Conservation (phyloP, 2,113 vertebrate species). For the Salvator merianae region DNA sequence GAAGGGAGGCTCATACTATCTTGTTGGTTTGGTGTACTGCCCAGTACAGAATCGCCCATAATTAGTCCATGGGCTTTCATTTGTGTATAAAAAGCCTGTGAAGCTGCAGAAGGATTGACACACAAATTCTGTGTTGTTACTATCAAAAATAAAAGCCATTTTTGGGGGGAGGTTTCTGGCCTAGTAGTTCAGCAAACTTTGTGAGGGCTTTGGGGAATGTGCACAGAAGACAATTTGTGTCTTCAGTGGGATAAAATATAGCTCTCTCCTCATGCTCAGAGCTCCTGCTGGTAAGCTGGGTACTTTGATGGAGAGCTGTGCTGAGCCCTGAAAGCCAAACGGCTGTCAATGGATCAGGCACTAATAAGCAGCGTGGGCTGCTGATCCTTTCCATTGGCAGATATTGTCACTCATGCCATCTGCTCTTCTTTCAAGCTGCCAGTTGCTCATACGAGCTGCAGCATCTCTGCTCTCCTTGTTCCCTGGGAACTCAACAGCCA, state of each 20-base stretch:
- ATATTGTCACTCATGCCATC: constrained; percentile 16
- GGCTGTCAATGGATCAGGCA: constrained; percentile 13
- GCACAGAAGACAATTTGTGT: not conserved
- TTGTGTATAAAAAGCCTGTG: not conserved
- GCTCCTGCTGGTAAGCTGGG: constrained; percentile 4
- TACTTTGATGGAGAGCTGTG: constrained; percentile 8
- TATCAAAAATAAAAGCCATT: not conserved
- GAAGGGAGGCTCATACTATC: too few relatives aligned
- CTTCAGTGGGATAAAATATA: not conserved
- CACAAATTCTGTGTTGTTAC: not conserved
- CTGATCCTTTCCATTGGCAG: constrained; percentile 26
- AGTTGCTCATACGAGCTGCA: not conserved
- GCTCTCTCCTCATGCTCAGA: not conserved
- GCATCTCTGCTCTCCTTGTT: not conserved
- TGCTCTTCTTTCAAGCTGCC: constrained; percentile 16
- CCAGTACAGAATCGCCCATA: too few relatives aligned
- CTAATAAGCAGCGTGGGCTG: constrained; percentile 19
- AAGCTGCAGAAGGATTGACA: not conserved
- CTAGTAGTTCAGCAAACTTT: not conserved
- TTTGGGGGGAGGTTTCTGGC: not conserved
- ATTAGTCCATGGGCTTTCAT: too few relatives aligned
- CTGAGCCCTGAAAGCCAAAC: not conserved
- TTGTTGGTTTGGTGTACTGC: too few relatives aligned
- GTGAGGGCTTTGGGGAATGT: not conserved
- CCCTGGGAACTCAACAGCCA: not conserved